Evolutionary conservation across 2,888 invertebrate genomes (phyloP), one percentile per base, ranked within the genome.

Genomic region (Chironomus riparius): DNA sequence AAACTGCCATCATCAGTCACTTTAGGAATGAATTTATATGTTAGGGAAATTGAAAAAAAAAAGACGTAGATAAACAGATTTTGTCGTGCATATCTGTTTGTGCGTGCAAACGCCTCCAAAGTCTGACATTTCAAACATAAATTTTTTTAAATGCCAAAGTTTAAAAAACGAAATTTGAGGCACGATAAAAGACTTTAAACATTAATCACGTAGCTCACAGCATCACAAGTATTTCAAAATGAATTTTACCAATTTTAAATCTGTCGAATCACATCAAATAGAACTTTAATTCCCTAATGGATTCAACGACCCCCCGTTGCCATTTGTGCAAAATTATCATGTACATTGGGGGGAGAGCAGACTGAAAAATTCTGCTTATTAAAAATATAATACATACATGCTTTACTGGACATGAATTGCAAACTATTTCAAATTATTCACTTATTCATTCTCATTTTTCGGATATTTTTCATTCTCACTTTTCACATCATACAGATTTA

Each of bases 1-100:
- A 70, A 70, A 70, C 22, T 13, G 70, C 22, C 28, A 50, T 22
- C 70, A 50, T 70, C 56, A 70, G 70, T 56, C 28, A 50, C 50
- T 50, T 12, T 48, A 21, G n/a, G 38, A 47, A 70, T 13, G 5
- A 22, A 70, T 13, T 7, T 22, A 13, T 65, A 22, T 21, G 28
- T 18, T 0, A 50, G 38, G 22, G 10, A 10, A 68, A 28, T 68
- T 28, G 21, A 69, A 47, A 7, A 18, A 38, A 69, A 68, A 6
- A 12, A 22, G 12, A 18, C 22, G 12, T 12, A 21, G 38, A 38
- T 38, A 38, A 38, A 38, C 38, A 10, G 38, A 38, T 38, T 38
- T 28, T 28, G 28, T 28, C 24, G 24, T 24, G 24, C 4, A 24
- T 4, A 24, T 3, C 3, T 38, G 38, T 38, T 38, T 10, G 38